Conservation (phyloP, 2,888 invertebrate species). For the Tolmerus cingulatus region DNA sequence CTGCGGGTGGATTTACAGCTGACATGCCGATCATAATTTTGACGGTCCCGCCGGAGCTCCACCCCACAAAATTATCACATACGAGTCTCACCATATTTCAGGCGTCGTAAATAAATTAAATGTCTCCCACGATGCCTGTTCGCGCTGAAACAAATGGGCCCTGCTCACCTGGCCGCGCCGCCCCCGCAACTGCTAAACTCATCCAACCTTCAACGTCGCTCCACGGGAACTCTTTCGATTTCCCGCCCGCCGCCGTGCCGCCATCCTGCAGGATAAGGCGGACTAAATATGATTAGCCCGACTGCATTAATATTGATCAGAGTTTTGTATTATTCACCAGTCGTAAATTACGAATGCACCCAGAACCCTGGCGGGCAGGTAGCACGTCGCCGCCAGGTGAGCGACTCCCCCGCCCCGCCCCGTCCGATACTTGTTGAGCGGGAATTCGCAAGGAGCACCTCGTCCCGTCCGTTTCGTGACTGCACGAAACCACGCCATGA, state of each 20-base stretch:
- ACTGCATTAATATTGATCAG: not conserved
- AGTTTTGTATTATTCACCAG: not conserved
- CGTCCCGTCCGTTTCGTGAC: not conserved
- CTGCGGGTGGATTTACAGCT: not conserved
- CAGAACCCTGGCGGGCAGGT: not conserved
- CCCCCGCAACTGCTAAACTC: not conserved
- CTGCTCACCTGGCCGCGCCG: not conserved
- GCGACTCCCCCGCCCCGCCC: not conserved
- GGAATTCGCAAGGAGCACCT: not conserved
- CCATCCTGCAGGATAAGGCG: not conserved
- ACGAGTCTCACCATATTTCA: not conserved
- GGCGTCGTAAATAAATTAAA: not conserved
- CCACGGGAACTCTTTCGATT: not conserved
- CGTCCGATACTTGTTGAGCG: not conserved
- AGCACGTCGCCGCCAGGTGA: not conserved
- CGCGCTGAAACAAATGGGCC: not conserved
- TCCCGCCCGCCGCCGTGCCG: not conserved
- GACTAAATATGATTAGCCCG: not conserved
- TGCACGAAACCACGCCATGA: not conserved
- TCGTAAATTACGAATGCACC: not conserved
- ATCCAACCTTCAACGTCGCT: not conserved
- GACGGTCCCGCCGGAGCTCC: not conserved
- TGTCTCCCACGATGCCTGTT: not conserved
- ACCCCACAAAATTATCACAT: not conserved
- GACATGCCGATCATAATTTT: not conserved